Percentiles rank a stretch among this genome's conserved stretches.
These are phyloP conservation scores for Tetraneura akinire DNA, from an alignment of 1,140 invertebrate genomes.

Conservation along the genomic window DNA sequence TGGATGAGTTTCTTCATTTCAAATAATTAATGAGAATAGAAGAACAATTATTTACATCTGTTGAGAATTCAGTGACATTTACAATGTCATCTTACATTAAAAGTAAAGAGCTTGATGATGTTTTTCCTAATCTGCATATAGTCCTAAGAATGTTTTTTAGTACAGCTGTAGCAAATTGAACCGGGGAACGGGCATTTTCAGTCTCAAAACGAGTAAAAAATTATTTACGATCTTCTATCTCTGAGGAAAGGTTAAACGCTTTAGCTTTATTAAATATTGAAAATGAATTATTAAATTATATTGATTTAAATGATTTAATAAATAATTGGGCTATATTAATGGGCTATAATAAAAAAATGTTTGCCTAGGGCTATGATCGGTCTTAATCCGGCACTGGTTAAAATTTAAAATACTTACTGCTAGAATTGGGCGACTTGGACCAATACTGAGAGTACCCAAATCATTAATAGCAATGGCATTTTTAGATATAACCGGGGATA, in stretches of 20 bases:
- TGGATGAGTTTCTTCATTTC: neutral
- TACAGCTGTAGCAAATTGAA: neutral
- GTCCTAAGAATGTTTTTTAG: neutral
- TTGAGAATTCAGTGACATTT: neutral
- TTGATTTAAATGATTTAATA: constrained; percentile 7
- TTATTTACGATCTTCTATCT: neutral
- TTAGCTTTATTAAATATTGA: too few species aligned
- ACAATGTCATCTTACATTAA: neutral
- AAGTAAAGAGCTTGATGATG: neutral
- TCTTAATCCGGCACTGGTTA: too few species aligned
- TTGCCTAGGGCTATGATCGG: too few species aligned
- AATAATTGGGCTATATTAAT: too few species aligned
- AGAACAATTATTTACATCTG: neutral
- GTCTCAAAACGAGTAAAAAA: too few species aligned
- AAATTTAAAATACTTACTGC: too few species aligned
- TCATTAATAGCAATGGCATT: too few species aligned
- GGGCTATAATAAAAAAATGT: too few species aligned
- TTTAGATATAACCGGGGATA: too few species aligned
- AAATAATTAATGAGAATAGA: constrained; percentile 12
- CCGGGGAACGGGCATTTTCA: too few species aligned
- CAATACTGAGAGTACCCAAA: too few species aligned
- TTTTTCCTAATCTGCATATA: neutral
- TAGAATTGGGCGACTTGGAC: too few species aligned
- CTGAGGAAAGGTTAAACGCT: neutral
- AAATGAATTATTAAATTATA: neutral